A percentile compares a stretch with the other conserved stretches of the same genome.
Evolutionary conservation across 1,140 invertebrate species (phyloP).

Genomic region (Andrena cerasifolii): DNA sequence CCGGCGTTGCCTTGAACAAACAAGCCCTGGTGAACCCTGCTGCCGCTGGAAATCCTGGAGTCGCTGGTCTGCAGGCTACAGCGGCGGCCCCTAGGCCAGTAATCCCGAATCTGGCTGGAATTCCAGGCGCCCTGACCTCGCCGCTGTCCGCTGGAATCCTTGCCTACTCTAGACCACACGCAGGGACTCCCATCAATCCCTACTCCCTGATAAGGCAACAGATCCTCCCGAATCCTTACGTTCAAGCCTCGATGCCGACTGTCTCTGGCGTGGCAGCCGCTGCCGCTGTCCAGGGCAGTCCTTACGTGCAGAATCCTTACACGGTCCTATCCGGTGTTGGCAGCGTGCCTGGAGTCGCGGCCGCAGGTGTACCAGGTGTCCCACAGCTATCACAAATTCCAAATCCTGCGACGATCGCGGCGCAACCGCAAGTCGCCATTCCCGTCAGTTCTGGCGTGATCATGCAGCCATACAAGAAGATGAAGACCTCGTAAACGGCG

Average conservation of each 20-base stretch:
- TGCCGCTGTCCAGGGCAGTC: constrained; percentile 76
- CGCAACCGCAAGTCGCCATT: constrained; percentile 77
- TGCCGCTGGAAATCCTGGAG: constrained; percentile 74
- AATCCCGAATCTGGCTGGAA: constrained; percentile 72
- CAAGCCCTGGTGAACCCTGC: constrained; percentile 79
- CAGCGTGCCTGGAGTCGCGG: constrained; percentile 72
- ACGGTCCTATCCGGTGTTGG: constrained; percentile 73
- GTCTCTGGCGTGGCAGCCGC: constrained; percentile 76
- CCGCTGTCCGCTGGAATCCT: constrained; percentile 79
- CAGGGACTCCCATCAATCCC: constrained; percentile 81
- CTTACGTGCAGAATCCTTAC: constrained; percentile 79
- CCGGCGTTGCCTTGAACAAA: constrained; percentile 89
- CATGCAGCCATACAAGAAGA: constrained; percentile 92
- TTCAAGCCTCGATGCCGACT: constrained; percentile 73
- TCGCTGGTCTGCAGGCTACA: constrained; percentile 66
- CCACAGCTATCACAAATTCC: constrained; percentile 76
- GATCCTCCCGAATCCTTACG: constrained; percentile 77
- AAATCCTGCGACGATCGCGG: constrained; percentile 78
- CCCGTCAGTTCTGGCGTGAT: constrained; percentile 84
- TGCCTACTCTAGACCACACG: constrained; percentile 84
- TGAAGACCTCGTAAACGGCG: constrained; percentile 91
- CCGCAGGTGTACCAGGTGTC: constrained; percentile 71
- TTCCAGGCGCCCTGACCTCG: constrained; percentile 72
- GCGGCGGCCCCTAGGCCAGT: constrained; percentile 69
- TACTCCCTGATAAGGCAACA: constrained; percentile 82